Evolutionary conservation across 2,888 invertebrate species (phyloP).

Genomic region (Drosophila macrospina): DNA sequence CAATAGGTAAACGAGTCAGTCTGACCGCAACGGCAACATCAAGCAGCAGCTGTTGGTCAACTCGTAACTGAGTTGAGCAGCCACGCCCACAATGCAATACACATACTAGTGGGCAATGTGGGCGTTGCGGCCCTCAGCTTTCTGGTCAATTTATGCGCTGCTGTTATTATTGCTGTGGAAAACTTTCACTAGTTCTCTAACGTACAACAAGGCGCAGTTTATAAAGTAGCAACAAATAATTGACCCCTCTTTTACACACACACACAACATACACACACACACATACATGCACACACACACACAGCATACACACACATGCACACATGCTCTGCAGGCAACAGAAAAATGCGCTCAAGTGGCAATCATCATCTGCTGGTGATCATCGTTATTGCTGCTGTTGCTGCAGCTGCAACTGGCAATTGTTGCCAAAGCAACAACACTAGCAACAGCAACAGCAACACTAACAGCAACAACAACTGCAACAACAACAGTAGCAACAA

Average conservation of each 20-base stretch:
- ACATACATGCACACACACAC: slow-evolving; percentile 27
- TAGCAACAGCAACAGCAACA: background rate
- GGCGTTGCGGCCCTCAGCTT: slow-evolving; percentile 28
- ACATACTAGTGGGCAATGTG: background rate
- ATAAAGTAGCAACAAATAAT: slow-evolving; percentile 77
- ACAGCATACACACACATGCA: slow-evolving; percentile 9
- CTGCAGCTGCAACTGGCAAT: slow-evolving; percentile 66
- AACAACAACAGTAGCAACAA: slow-evolving; percentile 12
- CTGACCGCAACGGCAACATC: slow-evolving; percentile 6
- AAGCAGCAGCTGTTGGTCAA: slow-evolving; percentile 1
- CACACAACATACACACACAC: slow-evolving; percentile 16
- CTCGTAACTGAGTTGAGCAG: slow-evolving; percentile 5
- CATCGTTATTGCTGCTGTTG: slow-evolving; percentile 44
- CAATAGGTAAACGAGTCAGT: slow-evolving; percentile 1
- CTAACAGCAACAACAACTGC: slow-evolving; percentile 27
- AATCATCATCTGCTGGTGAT: slow-evolving; percentile 58
- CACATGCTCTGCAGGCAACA: slow-evolving; percentile 22
- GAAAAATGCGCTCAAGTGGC: slow-evolving; percentile 64
- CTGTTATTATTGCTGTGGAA: slow-evolving; percentile 36
- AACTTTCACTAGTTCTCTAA: slow-evolving; percentile 26
- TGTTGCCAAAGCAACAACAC: slow-evolving; percentile 50
- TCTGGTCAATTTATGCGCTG: slow-evolving; percentile 58
- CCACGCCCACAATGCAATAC: slow-evolving; percentile 20
- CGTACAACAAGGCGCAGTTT: slow-evolving; percentile 56
- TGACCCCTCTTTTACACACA: slow-evolving; percentile 53